Evolutionary conservation across 1,140 invertebrate genomes (phyloP).

Genomic region (Teleogryllus occipitalis): DNA sequence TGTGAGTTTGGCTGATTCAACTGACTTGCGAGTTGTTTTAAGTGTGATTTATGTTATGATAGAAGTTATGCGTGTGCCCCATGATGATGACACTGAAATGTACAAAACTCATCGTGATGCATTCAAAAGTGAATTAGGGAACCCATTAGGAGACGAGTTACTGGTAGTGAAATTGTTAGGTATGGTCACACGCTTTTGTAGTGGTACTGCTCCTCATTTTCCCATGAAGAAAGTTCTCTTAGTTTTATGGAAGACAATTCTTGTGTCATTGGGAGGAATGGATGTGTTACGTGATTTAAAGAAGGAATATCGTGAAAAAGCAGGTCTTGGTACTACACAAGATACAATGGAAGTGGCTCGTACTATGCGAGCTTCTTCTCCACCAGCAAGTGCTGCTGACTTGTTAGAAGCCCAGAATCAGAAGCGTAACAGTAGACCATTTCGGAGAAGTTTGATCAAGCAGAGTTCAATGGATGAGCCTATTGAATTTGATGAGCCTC

Average conservation of each 20-base stretch:
- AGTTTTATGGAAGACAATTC: slow-evolving; percentile 90
- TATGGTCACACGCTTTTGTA: slow-evolving; percentile 93
- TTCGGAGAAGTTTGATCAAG: slow-evolving; percentile 73
- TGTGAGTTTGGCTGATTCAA: slow-evolving; percentile 84
- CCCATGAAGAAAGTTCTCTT: slow-evolving; percentile 96
- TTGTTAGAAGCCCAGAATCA: slow-evolving; percentile 82
- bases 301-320: slow-evolving; percentile 57
- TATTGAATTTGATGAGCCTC: slow-evolving; percentile 55
- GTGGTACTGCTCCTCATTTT: slow-evolving; percentile 87
- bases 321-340: slow-evolving; percentile 70
- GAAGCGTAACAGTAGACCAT: slow-evolving; percentile 54
- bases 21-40: slow-evolving; percentile 82
- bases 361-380: slow-evolving; percentile 89
- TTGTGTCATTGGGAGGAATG: slow-evolving; percentile 84
- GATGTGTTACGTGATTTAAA: slow-evolving; percentile 69
- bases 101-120: slow-evolving; percentile 60
- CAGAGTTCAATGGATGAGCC: slow-evolving; percentile 88
- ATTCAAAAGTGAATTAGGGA: slow-evolving; percentile 75
- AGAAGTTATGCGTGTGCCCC: slow-evolving; percentile 74
- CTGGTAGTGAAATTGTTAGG: slow-evolving; percentile 80
- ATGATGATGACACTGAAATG: slow-evolving; percentile 48
- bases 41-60: slow-evolving; percentile 91
- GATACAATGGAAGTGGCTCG: slow-evolving; percentile 89
- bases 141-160: slow-evolving; percentile 63
- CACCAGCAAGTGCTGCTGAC: slow-evolving; percentile 86